A percentile compares a stretch with the other conserved stretches of the same genome.
Conservation (phyloP, 2,888 invertebrate species). For the Hirtodrosophila alboralis region DNA sequence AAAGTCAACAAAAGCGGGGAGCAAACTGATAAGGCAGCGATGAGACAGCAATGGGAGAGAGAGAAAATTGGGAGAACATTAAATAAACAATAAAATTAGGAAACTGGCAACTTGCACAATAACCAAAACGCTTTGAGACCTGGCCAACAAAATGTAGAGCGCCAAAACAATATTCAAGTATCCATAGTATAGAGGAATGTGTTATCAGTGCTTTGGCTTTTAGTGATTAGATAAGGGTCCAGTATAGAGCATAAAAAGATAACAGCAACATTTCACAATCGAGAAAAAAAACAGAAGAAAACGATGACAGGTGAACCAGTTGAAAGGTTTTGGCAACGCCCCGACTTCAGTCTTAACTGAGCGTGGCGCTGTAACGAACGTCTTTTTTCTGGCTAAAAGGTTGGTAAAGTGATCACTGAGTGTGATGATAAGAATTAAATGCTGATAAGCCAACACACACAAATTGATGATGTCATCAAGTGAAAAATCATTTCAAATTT, state of each 20-base stretch:
- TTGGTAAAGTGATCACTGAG: slow-evolving; percentile 40
- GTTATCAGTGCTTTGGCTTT: slow-evolving; percentile 60
- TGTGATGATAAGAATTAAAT: slow-evolving; percentile 27
- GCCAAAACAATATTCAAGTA: slow-evolving; percentile 21
- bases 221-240: slow-evolving; percentile 55
- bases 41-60: slow-evolving; percentile 1
- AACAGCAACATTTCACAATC: slow-evolving; percentile 72
- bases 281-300: slow-evolving; percentile 16
- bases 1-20: slow-evolving; percentile 46
- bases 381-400: slow-evolving; percentile 68
- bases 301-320: slow-evolving; percentile 54
- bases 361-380: slow-evolving; percentile 77
- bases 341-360: slow-evolving; percentile 76
- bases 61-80: slow-evolving; percentile 33
- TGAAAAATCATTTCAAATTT: slow-evolving; percentile 35
- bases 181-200: slow-evolving; percentile 48
- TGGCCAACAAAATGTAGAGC: slow-evolving; percentile 44
- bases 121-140: slow-evolving; percentile 15
- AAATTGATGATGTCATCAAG: slow-evolving; percentile 77
- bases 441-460: slow-evolving; percentile 61
- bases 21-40: slow-evolving; percentile 1
- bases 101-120: slow-evolving; percentile 65
- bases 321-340: slow-evolving; percentile 61
- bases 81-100: slow-evolving; percentile 48
- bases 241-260: slow-evolving; percentile 56